Conservation (phyloP, 2,797 vertebrate species). For the Buphagus erythrorhynchus region DNA sequence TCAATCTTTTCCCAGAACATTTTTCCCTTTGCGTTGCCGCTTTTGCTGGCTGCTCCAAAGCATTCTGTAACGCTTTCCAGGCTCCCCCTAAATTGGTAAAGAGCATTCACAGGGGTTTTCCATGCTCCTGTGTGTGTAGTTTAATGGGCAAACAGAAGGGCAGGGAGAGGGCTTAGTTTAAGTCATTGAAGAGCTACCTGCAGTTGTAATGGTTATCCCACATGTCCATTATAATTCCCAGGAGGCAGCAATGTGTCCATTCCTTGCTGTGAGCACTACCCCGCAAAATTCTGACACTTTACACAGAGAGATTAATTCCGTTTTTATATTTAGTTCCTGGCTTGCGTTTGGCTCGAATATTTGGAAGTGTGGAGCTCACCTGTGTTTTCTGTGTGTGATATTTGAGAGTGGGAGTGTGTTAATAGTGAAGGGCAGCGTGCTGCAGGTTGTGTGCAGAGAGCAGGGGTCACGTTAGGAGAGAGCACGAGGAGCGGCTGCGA, state of each 20-base stretch:
- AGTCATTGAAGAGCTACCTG: slow-evolving; percentile 4
- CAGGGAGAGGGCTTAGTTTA: background rate
- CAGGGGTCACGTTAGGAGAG: background rate
- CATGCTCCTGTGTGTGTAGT: background rate
- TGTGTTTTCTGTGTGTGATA: background rate
- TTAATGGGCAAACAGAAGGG: slow-evolving; percentile 39
- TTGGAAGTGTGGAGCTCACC: background rate
- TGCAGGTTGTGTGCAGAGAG: background rate
- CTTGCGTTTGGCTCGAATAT: background rate
- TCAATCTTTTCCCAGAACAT: background rate
- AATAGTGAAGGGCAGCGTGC: background rate
- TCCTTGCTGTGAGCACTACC: background rate
- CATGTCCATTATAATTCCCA: background rate
- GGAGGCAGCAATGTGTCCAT: background rate
- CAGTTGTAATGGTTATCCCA: background rate
- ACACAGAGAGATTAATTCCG: background rate
- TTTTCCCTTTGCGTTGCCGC: background rate
- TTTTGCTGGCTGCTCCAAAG: background rate
- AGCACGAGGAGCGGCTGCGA: background rate
- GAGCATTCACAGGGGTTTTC: background rate
- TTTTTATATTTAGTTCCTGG: background rate
- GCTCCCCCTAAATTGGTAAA: background rate
- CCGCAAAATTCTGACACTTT: background rate
- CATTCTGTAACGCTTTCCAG: background rate
- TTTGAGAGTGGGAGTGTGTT: background rate